These are phyloP conservation scores for Gnathonemus longibarbis DNA, from an alignment of 2,113 vertebrate genomes.

Conservation along the genomic window DNA sequence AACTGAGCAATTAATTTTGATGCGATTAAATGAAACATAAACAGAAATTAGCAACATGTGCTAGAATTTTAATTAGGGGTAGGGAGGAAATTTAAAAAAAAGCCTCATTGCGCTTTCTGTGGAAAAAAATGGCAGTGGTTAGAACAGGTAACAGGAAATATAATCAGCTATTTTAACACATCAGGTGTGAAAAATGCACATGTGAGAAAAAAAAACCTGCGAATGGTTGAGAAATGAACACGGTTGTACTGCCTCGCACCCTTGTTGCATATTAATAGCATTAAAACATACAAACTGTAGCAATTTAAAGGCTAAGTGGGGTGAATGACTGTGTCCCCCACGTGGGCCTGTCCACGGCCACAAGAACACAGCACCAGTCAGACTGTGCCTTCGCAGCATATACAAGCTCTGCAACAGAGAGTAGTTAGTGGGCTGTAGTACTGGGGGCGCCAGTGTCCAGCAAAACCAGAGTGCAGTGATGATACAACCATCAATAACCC, in stretches of 20 bases:
- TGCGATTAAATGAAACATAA: neutral
- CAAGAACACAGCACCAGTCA: neutral
- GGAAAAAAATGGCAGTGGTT: neutral
- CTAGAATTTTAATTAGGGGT: neutral
- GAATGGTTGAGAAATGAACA: neutral
- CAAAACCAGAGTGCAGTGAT: neutral
- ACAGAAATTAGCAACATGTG: neutral
- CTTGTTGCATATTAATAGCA: neutral
- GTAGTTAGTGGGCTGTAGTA: neutral
- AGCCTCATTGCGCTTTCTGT: neutral
- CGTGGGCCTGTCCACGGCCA: neutral
- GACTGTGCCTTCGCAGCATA: neutral
- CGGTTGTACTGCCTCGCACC: neutral
- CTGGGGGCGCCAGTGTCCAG: neutral
- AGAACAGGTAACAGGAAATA: neutral
- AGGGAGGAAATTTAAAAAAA: neutral
- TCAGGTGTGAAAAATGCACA: neutral
- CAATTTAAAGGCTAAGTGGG: neutral
- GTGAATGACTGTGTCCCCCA: neutral
- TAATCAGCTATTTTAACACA: neutral
- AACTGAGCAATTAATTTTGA: neutral
- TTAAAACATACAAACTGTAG: neutral
- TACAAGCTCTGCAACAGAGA: neutral
- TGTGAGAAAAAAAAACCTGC: neutral
- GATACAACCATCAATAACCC: neutral